Conservation (phyloP, 2,797 vertebrate genomes). For the Xenopus petersii region DNA sequence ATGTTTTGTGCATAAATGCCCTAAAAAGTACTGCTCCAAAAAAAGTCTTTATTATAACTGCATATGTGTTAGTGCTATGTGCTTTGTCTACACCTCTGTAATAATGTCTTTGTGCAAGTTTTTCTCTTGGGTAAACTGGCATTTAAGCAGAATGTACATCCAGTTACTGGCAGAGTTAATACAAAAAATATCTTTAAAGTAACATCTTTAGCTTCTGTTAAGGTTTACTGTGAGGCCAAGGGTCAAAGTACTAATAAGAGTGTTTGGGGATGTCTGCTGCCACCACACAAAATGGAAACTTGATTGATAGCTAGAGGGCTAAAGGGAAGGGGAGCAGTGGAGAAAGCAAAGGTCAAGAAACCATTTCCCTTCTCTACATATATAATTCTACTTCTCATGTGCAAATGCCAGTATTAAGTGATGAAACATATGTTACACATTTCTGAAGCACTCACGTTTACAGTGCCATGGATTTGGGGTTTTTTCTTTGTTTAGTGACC, state of each 20-base stretch:
- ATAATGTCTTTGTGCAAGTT: neutral
- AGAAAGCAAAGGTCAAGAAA: slow-evolving; percentile 83
- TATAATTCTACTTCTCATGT: slow-evolving; percentile 69
- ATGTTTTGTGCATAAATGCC: no score
- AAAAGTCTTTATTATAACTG: no score
- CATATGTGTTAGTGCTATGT: no score
- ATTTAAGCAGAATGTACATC: neutral
- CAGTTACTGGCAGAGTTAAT: neutral
- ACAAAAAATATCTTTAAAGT: slow-evolving; percentile 62
- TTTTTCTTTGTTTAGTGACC: neutral
- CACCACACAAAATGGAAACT: slow-evolving; percentile 97
- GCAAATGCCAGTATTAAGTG: slow-evolving; percentile 82
- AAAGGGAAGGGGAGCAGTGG: slow-evolving; percentile 70
- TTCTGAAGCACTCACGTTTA: neutral
- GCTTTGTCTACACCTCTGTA: no score
- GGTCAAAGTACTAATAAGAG: slow-evolving; percentile 95
- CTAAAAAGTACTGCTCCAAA: no score
- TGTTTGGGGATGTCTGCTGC: slow-evolving; percentile 96
- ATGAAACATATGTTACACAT: slow-evolving; percentile 77
- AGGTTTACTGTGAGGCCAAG: slow-evolving; percentile 81
- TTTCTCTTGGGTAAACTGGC: no score
- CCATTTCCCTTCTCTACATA: slow-evolving; percentile 78
- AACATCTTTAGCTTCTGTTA: slow-evolving; percentile 71
- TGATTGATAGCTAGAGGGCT: slow-evolving; percentile 93
- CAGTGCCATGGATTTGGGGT: neutral